Base-by-base conservation (phyloP, 2,113 vertebrate species). In the Eonycteris spelaea region DNA sequence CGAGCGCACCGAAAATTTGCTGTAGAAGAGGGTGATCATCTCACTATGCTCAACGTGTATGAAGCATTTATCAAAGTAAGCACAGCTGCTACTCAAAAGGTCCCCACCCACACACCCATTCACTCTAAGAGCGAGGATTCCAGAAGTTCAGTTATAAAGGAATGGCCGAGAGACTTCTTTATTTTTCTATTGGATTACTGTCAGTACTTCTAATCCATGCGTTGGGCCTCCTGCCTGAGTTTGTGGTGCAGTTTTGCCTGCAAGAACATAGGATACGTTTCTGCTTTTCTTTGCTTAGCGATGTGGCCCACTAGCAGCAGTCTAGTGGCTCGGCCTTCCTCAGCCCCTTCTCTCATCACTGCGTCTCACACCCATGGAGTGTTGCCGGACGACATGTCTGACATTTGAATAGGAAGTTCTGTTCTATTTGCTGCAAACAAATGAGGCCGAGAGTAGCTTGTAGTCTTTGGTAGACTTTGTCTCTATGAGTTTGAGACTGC, bases 41-140 rank as follows among this genome's bases (percentile, higher is more conserved):
- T 99, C 92, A 99, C 99, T 63, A 99, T 99, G 99, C 99, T 99
- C 96, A 99, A 99, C 33, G 99, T 99, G 68, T 99, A 99, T 61
- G 99, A 99, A 98, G 99, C 99, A 7, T 99, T 99, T 98, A 99
- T 99, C 95, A 99, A 99, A 99, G 99, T 99, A 98, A 97, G 98
- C 96, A 51, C 38, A 33, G 30, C 28, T 35, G 0, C 61, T 19
- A 0, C 65, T n/a, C 2, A 0, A 1, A 33, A 45, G 73, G 26
- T 30, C 28, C 18, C 48, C 35, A 5, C 35, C 30, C 26, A 7
- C 0, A 2, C 6, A 5, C n/a, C 5, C 0, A 2, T 13, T 10
- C 40, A 21, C 48, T 33, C 53, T 40, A 3, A 16, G 55, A 75
- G 43, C 5, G 6, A 59, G 33, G 6, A 2, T 35, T 15, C 71